A percentile compares a stretch with the other conserved stretches of the same genome.
These are phyloP conservation scores for Nannobrachium achirus DNA, from an alignment of 2,113 vertebrate genomes.

Conservation along the genomic window DNA sequence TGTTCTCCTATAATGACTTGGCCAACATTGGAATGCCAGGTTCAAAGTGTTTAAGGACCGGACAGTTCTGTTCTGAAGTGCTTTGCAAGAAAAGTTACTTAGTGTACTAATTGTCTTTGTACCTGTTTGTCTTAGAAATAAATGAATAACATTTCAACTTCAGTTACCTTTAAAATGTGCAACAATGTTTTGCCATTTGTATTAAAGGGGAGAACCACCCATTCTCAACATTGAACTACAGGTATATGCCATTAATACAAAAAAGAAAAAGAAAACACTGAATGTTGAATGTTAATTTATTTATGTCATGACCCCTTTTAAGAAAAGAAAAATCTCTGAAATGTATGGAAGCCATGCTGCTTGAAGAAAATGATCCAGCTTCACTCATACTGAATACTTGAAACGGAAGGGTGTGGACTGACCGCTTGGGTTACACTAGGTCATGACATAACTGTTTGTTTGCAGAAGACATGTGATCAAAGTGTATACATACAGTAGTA, in stretches of 20 bases:
- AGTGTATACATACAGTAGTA: slow-evolving; percentile 1
- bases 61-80: neutral
- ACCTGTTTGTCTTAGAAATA: neutral
- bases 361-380: slow-evolving; percentile 35
- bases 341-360: slow-evolving; percentile 14
- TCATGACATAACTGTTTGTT: slow-evolving; percentile 45
- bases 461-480: slow-evolving; percentile 35
- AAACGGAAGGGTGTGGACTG: slow-evolving; percentile 45
- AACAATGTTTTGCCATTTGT: neutral
- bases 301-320: neutral
- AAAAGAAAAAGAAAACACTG: too few relatives aligned
- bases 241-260: too few relatives aligned
- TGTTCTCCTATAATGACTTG: too few relatives aligned
- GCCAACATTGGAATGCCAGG: too few relatives aligned
- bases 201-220: neutral
- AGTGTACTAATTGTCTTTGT: neutral
- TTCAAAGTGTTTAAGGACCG: too few relatives aligned
- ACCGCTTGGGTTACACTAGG: slow-evolving; percentile 36
- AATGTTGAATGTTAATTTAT: too few relatives aligned
- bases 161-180: neutral
- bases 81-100: neutral
- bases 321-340: neutral
- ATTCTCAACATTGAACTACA: too few relatives aligned
- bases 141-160: neutral
- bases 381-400: neutral